phyloP scores from a whole-genome alignment of 2,888 invertebrate genomes.

The Xanthorhoe designata region DNA sequence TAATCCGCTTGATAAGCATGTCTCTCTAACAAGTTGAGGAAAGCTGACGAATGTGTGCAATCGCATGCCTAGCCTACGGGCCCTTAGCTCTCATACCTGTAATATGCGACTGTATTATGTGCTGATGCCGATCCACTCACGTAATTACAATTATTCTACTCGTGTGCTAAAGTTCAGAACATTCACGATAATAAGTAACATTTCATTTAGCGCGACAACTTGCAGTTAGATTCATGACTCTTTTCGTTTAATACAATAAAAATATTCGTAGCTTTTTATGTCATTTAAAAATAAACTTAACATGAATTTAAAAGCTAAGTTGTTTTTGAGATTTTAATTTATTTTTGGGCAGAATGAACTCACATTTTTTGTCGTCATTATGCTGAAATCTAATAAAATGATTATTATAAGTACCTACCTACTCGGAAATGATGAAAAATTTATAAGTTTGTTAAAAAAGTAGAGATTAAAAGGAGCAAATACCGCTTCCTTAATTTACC shows the following conservation, averaged over 20 bases:
- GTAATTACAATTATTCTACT: slow-evolving; percentile 25
- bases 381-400: too few relatives aligned
- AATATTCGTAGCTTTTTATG: too few relatives aligned
- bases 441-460: too few relatives aligned
- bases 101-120: slow-evolving; percentile 22
- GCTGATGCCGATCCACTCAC: slow-evolving; percentile 14
- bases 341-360: too few relatives aligned
- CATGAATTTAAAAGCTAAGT: too few relatives aligned
- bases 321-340: too few relatives aligned
- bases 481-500: too few relatives aligned
- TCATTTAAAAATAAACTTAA: too few relatives aligned
- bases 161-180: not conserved
- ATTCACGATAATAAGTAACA: not conserved
- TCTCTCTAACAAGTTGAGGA: slow-evolving; percentile 51
- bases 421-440: too few relatives aligned
- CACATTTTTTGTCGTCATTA: too few relatives aligned
- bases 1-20: slow-evolving; percentile 44
- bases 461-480: too few relatives aligned
- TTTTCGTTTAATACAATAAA: not conserved
- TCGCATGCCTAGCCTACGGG: slow-evolving; percentile 52
- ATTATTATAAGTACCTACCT: too few relatives aligned
- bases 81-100: slow-evolving; percentile 21
- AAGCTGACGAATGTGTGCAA: slow-evolving; percentile 57
- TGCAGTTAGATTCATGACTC: not conserved
- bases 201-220: not conserved